Base-by-base conservation (phyloP, 2,888 invertebrate species). In the Pterostichus niger region DNA sequence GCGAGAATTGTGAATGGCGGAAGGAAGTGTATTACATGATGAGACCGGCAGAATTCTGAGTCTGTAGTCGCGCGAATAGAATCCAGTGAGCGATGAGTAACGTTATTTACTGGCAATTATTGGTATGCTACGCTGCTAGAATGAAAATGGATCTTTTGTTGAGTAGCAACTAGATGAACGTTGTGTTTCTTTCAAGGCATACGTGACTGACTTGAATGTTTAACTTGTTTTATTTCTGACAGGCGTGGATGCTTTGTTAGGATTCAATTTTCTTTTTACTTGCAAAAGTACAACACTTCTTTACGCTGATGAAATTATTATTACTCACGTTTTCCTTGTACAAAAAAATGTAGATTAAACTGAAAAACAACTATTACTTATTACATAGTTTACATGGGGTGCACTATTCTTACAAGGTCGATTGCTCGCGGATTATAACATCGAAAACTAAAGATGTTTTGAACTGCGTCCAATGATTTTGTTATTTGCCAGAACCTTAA, bases 101-200 rank as follows among this genome's bases (percentile, higher is more conserved):
- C 80, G 68, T 81, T 81, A 81, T 81, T 81, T 81, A 73, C 35
- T 52, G 73, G 68, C 81, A 81, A 81, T 81, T 81, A 81, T 81
- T 68, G 68, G 71, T 54, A 64, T 81, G 81, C 81, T 73, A 68
- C 68, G 54, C 40, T 56, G 17, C 78, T 31, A 17, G 73, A 81
- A 81, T 71, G 81, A 71, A 73, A 64, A 81, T 68, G 44, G 64
- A 49, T 80, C 80, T 61, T 80, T 80, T 81, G 81, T 81, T 81
- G 52, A 71, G 44, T 11, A 33, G 56, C 33, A 46, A 73, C 49
- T 44, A 73, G 75, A 75, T 31, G 49, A 75, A 75, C 33, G 75
- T 52, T 33, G 52, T 75, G 75, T 75, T 75, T 31, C 49, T 75
- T 75, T 75, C 68, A 44, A 40, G 24, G 44, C 44, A 71, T 71